A percentile compares a stretch with the other conserved stretches of the same genome.
Evolutionary conservation across 2,113 vertebrate species (phyloP).

Genomic region (Carollia perspicillata): DNA sequence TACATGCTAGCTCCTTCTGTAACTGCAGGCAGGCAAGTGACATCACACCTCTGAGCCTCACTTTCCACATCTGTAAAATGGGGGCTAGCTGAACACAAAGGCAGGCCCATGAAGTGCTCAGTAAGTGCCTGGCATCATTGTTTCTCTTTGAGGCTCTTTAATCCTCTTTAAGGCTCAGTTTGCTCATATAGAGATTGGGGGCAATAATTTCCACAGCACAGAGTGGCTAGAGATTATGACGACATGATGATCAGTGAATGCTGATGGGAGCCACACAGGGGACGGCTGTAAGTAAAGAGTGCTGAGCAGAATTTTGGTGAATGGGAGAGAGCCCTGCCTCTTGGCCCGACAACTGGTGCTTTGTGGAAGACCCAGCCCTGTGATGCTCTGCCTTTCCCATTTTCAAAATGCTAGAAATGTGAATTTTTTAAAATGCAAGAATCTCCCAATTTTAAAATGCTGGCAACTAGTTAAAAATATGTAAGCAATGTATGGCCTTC

Average conservation of each 20-base stretch:
- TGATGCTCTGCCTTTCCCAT: background rate
- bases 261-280: background rate
- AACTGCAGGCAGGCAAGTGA: background rate
- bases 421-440: conserved; percentile 9
- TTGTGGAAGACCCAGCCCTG: background rate
- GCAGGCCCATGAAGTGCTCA: background rate
- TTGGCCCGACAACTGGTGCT: background rate
- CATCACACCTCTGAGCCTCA: background rate
- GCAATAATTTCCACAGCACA: background rate
- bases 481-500: background rate
- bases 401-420: conserved; percentile 4
- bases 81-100: background rate
- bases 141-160: background rate
- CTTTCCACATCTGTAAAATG: background rate
- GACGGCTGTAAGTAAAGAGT: background rate
- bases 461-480: background rate
- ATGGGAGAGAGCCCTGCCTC: background rate
- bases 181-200: background rate
- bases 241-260: background rate
- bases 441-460: conserved; percentile 5
- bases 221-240: background rate
- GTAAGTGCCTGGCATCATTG: background rate
- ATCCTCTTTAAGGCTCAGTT: background rate
- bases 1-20: background rate
- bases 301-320: background rate